phyloP scores from a whole-genome alignment of 2,888 invertebrate genomes.

The Epinotia nisella region DNA sequence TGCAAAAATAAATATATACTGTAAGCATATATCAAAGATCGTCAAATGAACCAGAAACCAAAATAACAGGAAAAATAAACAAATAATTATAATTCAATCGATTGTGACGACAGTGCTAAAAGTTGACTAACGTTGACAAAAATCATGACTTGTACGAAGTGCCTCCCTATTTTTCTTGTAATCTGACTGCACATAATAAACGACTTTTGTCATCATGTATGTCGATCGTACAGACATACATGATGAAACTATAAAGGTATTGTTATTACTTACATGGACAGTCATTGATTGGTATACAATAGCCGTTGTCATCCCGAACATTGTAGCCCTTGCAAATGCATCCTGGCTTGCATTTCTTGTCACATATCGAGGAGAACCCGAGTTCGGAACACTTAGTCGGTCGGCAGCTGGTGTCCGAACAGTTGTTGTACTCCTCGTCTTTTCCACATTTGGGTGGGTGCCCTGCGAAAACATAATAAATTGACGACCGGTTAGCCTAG shows the following conservation, averaged over 20 bases:
- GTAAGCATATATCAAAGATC: too few relatives aligned
- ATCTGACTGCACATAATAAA: not conserved
- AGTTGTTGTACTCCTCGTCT: slow-evolving; percentile 46
- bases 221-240: too few relatives aligned
- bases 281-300: slow-evolving; percentile 14
- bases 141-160: not conserved
- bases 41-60: too few relatives aligned
- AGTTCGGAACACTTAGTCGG: slow-evolving; percentile 49
- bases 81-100: too few relatives aligned
- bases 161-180: not conserved
- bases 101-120: too few relatives aligned
- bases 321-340: slow-evolving; percentile 55
- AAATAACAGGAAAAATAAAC: too few relatives aligned
- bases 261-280: slow-evolving; percentile 29
- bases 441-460: slow-evolving; percentile 16
- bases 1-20: too few relatives aligned
- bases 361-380: slow-evolving; percentile 46
- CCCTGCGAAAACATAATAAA: not conserved
- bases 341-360: slow-evolving; percentile 47
- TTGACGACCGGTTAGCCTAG: too few relatives aligned
- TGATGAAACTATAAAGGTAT: too few relatives aligned
- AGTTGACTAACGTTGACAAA: too few relatives aligned
- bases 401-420: slow-evolving; percentile 44
- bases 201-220: not conserved
- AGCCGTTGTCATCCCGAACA: slow-evolving; percentile 12